Evolutionary conservation across 2,888 invertebrate species (phyloP), one percentile per base, ranked within the genome.

Genomic region (Mythimna vitellina): DNA sequence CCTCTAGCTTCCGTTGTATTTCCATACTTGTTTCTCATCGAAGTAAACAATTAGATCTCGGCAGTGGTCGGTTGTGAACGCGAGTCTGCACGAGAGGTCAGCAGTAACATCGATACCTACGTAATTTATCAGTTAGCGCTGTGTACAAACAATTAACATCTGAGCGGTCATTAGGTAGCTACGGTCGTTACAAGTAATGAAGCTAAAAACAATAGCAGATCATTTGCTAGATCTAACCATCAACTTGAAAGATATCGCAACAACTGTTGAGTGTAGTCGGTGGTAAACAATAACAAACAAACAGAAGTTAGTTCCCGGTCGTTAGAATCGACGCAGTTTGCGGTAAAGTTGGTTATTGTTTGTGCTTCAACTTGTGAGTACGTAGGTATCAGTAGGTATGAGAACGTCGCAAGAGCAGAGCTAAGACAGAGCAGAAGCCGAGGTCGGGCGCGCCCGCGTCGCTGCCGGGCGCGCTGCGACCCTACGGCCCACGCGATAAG

Each of bases 341-440:
- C 57, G 76, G 72, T 81, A 70, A 79, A 76, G 74, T 75, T 67
- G 32, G 62, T 71, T 57, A 74, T 82, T 83, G 85, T 83, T 80
- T 70, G 82, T 77, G 61, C 74, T 81, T 78, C 70, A 80, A 77
- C 67, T 61, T 73, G 73, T 63, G 67, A 77, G 78, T 64, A 62
- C 22, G 62, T 84, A 81, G 79, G 74, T 85, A 86, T 81, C 71
- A 75, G 75, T 77, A 73, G 67, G 54, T 76, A 75, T 89, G 89
- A 89, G 89, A 92, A 88, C 94, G 94, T 92, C 94, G 94, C 95
- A 95, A 95, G 95, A 95, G 94, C 93, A 94, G 87, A 92, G 92
- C 88, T 91, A 91, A 93, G 93, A 92, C 93, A 90, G 89, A 88
- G 91, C 90, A 89, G 88, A 91, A 89, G 86, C 87, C 92, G 94